A percentile compares a stretch with the other conserved stretches of the same genome.
Evolutionary conservation across 2,113 vertebrate species (phyloP).

Genomic region (Parus major): DNA sequence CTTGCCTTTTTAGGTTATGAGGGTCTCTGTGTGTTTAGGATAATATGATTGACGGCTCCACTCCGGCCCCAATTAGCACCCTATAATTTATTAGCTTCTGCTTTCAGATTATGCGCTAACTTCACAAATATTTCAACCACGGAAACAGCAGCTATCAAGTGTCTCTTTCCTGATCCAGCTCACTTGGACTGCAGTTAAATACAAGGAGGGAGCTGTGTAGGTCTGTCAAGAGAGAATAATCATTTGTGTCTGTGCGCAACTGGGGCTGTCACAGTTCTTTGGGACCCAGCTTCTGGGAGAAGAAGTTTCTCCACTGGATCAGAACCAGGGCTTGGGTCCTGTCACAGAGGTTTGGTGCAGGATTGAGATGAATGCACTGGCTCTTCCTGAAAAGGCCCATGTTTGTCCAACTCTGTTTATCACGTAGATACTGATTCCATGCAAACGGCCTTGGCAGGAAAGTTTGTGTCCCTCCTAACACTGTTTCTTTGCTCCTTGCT

Average conservation of each 20-base stretch:
- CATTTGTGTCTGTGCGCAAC: conserved; percentile 66
- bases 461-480: background rate
- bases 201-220: conserved; percentile 69
- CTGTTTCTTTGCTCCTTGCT: background rate
- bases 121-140: conserved; percentile 87
- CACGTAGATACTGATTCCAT: background rate
- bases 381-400: background rate
- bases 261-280: background rate
- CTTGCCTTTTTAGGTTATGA: conserved; percentile 87
- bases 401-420: background rate
- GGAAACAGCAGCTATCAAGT: conserved; percentile 84
- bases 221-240: conserved; percentile 77
- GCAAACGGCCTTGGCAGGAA: background rate
- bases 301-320: background rate
- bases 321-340: background rate
- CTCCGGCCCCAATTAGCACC: conserved; percentile 86
- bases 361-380: background rate
- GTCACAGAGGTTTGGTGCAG: background rate
- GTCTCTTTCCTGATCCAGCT: conserved; percentile 77
- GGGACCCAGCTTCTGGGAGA: background rate
- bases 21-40: conserved; percentile 81
- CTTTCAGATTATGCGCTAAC: conserved; percentile 89
- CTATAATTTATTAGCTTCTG: conserved; percentile 88
- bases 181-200: conserved; percentile 67
- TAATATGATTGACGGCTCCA: conserved; percentile 81